Percentiles rank a stretch among this genome's conserved stretches.
Evolutionary conservation across 2,888 invertebrate species (phyloP).

Genomic region (Serrognathus titanus): DNA sequence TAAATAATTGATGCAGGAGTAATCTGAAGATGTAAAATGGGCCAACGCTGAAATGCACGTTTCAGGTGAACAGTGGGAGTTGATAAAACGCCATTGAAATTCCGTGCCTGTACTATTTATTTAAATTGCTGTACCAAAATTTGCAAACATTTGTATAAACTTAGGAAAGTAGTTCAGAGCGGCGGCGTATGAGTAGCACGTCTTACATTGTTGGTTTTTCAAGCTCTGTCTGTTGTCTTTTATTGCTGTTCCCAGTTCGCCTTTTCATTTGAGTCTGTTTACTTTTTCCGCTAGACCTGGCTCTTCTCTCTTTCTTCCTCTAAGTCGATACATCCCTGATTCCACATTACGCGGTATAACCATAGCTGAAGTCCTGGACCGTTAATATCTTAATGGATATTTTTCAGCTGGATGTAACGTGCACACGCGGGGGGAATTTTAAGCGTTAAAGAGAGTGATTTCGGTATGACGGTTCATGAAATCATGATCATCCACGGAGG

Average conservation of each 20-base stretch:
- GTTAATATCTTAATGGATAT: slow-evolving; percentile 19
- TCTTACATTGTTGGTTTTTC: slow-evolving; percentile 31
- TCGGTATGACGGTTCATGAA: slow-evolving; percentile 12
- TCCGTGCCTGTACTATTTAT: neutral
- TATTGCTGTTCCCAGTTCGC: slow-evolving; percentile 33
- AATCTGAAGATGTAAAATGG: too few relatives aligned
- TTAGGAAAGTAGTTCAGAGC: slow-evolving; percentile 20
- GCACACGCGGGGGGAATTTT: slow-evolving; percentile 10
- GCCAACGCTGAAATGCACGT: too few relatives aligned
- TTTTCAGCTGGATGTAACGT: slow-evolving; percentile 15
- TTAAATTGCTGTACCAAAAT: slow-evolving; percentile 15
- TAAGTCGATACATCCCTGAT: neutral
- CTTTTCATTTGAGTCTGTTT: slow-evolving; percentile 35
- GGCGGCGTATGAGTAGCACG: slow-evolving; percentile 29
- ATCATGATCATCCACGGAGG: slow-evolving; percentile 23
- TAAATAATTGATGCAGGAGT: too few relatives aligned
- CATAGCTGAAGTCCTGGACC: slow-evolving; percentile 9
- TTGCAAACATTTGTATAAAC: slow-evolving; percentile 22
- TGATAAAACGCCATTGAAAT: neutral
- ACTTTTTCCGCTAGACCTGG: slow-evolving; percentile 33
- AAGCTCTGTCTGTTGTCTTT: slow-evolving; percentile 34
- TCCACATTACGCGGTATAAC: slow-evolving; percentile 9
- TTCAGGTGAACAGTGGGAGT: too few relatives aligned
- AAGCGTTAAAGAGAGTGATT: slow-evolving; percentile 14
- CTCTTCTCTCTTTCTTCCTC: slow-evolving; percentile 16